phyloP scores from a whole-genome alignment of 2,888 invertebrate species.

The Colostygia pectinataria region DNA sequence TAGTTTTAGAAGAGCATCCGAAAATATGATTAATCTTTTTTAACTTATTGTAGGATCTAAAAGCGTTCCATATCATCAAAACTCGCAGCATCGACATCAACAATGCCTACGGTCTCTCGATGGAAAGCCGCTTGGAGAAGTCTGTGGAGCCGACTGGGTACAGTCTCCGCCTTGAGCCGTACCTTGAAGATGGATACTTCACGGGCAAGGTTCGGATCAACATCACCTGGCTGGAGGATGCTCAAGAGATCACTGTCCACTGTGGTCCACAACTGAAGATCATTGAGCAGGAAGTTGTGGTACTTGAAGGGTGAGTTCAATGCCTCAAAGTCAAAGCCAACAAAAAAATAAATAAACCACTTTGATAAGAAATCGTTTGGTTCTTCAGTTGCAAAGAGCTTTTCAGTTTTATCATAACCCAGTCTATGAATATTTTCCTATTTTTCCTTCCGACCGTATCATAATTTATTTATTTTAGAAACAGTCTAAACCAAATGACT shows the following conservation, averaged over 20 bases:
- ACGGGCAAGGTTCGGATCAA: slow-evolving; percentile 87
- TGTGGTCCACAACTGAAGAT: slow-evolving; percentile 83
- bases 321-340: too few species aligned
- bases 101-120: slow-evolving; percentile 85
- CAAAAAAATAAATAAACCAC: too few species aligned
- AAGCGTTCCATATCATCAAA: slow-evolving; percentile 64
- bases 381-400: too few species aligned
- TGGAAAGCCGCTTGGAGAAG: slow-evolving; percentile 85
- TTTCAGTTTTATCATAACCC: too few species aligned
- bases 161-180: slow-evolving; percentile 86
- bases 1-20: too few species aligned
- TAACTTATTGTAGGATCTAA: slow-evolving; percentile 39
- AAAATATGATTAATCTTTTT: too few species aligned
- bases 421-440: too few species aligned
- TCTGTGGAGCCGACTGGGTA: slow-evolving; percentile 86
- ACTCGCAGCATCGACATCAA: slow-evolving; percentile 87
- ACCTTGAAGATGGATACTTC: slow-evolving; percentile 85
- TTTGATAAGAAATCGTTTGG: too few species aligned
- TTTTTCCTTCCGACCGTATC: too few species aligned
- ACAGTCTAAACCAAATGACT: too few species aligned
- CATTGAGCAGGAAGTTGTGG: slow-evolving; percentile 3
- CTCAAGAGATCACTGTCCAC: slow-evolving; percentile 85
- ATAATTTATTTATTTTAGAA: too few species aligned
- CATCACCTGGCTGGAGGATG: slow-evolving; percentile 84
- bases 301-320: slow-evolving; percentile 16